A percentile compares a stretch with the other conserved stretches of the same genome.
Evolutionary conservation across 2,797 vertebrate genomes (phyloP).

Genomic region (Chaunax sp.): DNA sequence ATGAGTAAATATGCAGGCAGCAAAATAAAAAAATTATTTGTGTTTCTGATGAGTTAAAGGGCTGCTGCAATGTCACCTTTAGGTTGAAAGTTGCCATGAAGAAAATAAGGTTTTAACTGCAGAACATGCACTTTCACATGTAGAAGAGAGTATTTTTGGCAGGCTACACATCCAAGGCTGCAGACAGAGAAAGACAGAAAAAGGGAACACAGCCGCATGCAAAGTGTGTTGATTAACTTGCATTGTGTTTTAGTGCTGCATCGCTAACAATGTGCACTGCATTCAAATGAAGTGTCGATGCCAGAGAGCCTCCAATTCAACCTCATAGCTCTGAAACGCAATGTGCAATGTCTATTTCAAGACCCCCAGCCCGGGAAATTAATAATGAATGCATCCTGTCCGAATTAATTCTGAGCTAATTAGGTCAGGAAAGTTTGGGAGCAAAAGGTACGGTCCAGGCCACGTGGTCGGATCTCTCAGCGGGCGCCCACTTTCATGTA

Average conservation of each 20-base stretch:
- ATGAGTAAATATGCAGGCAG: too few relatives aligned
- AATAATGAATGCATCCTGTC: conserved; percentile 81
- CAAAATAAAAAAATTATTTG: too few relatives aligned
- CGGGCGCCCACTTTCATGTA: conserved; percentile 77
- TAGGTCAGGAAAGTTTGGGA: conserved; percentile 82
- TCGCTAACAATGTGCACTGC: conserved; percentile 43
- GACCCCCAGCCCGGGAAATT: conserved; percentile 62
- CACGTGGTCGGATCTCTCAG: conserved; percentile 72
- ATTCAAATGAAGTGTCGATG: conserved; percentile 60
- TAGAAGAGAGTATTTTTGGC: conserved; percentile 54
- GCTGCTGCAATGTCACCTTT: too few relatives aligned
- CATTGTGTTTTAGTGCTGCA: conserved; percentile 63
- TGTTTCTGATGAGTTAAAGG: too few relatives aligned
- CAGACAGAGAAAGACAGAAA: conserved; percentile 31
- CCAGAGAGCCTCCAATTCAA: conserved; percentile 52
- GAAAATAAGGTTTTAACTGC: too few relatives aligned
- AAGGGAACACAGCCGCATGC: conserved; percentile 41
- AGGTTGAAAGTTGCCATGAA: too few relatives aligned
- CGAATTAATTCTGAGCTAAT: conserved; percentile 78
- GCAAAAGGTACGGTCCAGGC: conserved; percentile 78
- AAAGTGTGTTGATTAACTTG: conserved; percentile 65
- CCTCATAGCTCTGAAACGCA: conserved; percentile 35
- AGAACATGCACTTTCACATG: too few relatives aligned
- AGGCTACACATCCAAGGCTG: conserved; percentile 38
- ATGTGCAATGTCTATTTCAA: conserved; percentile 72